These are phyloP conservation scores for Trichogramma dendrolimi DNA, from an alignment of 2,888 invertebrate species.

Conservation along the genomic window DNA sequence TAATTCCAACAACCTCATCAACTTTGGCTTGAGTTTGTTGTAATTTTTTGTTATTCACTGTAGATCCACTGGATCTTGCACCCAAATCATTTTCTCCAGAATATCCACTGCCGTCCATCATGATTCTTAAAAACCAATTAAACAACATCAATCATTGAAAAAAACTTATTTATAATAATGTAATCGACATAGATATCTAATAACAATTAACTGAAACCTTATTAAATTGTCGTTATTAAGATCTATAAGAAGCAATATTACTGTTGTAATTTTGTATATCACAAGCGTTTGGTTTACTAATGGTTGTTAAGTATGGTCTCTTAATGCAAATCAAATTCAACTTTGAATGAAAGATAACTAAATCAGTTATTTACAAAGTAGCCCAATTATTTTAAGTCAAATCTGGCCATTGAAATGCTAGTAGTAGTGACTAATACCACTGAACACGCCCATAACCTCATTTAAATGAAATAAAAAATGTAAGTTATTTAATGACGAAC, in stretches of 20 bases:
- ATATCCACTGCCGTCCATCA: slow-evolving; percentile 51
- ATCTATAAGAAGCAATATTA: not conserved
- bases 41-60: slow-evolving; percentile 72
- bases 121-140: slow-evolving; percentile 30
- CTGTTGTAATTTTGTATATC: too few relatives aligned
- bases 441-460: slow-evolving; percentile 41
- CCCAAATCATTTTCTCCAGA: slow-evolving; percentile 72
- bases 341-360: too few relatives aligned
- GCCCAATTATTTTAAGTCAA: too few relatives aligned
- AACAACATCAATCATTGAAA: not conserved
- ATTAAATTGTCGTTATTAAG: too few relatives aligned
- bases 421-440: slow-evolving; percentile 21
- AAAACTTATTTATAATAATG: not conserved
- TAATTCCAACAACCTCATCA: slow-evolving; percentile 87
- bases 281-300: too few relatives aligned
- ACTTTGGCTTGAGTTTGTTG: slow-evolving; percentile 83
- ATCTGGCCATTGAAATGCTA: slow-evolving; percentile 15
- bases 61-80: slow-evolving; percentile 74
- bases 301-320: too few relatives aligned
- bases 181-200: too few relatives aligned
- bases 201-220: too few relatives aligned
- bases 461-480: slow-evolving; percentile 11
- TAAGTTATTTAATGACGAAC: too few relatives aligned
- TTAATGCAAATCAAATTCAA: too few relatives aligned
- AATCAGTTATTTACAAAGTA: too few relatives aligned